Base-by-base conservation (phyloP, 2,888 invertebrate genomes). In the Ommatoiulus sabulosus region DNA sequence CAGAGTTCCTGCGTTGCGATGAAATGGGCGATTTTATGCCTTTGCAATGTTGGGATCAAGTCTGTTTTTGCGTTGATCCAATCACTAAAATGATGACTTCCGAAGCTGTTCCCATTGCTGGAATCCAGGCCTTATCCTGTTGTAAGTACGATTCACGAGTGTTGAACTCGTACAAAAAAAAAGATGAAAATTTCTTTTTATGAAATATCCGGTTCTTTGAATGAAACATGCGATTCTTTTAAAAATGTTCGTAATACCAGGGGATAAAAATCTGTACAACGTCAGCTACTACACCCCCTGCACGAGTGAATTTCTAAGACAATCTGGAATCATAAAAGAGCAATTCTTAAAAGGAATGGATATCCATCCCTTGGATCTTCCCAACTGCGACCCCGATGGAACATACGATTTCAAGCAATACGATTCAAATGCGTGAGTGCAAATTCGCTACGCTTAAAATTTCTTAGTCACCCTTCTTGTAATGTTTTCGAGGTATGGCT, bases 381-480 rank as follows among this genome's bases (percentile, higher is more conserved):
- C 89, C 8, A 44, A 20, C 17, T 89, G 89, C n/a, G 89, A 89
- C 84, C 52, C 72, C 8, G 89, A 89, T 52, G 89, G 89, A n/a
- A 89, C 44, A 3, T 89, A 89, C n/a, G 44, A 17, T 5, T 43
- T 84, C 86, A 44, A 44, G 4, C 89, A 89, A 35, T 87, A 84
- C 35, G 46, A 63, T 12, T 43, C 44, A 43, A 80, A 87, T n/a
- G 24, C 46, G 89, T 89, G 46, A 88, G 86, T 86, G 43, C 17
- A 63, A n/a, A 57, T 15, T 5, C 10, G 6, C 2, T 87, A 12
- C 17, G 7, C 5, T 72, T 72, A 20, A 7, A 20, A 20, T 63
- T 63, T 63, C 15, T n/a, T 46, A 46, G 46, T 46, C 46, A 46
- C 46, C 46, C 46, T 46, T 46, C 46, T 4, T 46, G 4, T 46